Evolutionary conservation across 2,113 vertebrate genomes (phyloP).

Genomic region (Poeciliopsis prolifica): DNA sequence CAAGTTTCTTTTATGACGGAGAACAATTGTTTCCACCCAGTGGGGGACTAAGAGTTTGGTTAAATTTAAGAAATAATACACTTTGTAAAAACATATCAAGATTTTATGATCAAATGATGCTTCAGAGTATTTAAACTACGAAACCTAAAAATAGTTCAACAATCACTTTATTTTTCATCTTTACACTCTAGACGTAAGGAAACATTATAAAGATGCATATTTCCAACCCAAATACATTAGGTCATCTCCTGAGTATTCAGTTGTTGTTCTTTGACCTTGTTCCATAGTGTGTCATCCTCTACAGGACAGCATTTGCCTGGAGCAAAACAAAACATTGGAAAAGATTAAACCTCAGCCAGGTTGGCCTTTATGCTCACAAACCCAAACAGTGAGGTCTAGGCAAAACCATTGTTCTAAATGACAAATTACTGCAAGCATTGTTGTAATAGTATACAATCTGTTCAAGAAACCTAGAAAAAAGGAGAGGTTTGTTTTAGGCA

Average conservation of each 20-base stretch:
- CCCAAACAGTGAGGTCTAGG: constrained; percentile 12
- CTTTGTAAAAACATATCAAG: not conserved
- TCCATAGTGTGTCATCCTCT: constrained; percentile 36
- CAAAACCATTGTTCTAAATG: not conserved
- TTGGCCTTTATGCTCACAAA: constrained; percentile 10
- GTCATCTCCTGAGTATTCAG: not conserved
- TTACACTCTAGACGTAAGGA: not conserved
- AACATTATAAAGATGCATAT: not conserved
- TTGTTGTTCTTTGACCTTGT: constrained; percentile 9
- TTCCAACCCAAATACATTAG: not conserved
- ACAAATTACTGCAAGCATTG: constrained; percentile 1
- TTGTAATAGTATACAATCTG: not conserved
- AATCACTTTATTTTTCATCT: not conserved
- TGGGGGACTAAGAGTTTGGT: constrained; percentile 8
- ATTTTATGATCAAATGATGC: not conserved
- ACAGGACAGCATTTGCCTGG: constrained; percentile 17
- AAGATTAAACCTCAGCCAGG: constrained; percentile 38
- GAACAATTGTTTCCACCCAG: constrained; percentile 28
- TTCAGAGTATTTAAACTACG: not conserved
- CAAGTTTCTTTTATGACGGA: constrained; percentile 35
- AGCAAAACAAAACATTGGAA: constrained; percentile 45
- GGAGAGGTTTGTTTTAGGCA: too few relatives aligned
- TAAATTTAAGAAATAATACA: constrained; percentile 3
- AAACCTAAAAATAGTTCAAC: not conserved
- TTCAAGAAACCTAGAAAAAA: too few relatives aligned